These are phyloP conservation scores for Pharmacophagus antenor DNA, from an alignment of 2,888 invertebrate species.

Conservation along the genomic window DNA sequence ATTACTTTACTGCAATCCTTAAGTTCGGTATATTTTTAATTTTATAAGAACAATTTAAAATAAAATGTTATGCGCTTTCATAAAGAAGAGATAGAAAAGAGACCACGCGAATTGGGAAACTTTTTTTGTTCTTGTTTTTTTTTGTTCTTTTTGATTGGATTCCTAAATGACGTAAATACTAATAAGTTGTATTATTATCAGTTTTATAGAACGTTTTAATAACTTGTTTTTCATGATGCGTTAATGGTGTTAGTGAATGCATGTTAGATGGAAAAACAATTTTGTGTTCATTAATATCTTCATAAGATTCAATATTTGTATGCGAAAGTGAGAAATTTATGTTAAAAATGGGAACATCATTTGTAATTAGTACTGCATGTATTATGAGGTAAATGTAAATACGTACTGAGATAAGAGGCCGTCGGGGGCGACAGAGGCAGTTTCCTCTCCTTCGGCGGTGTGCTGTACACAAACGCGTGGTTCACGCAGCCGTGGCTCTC, in stretches of 20 bases:
- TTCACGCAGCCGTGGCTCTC: slow-evolving; percentile 66
- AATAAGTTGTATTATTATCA: neutral
- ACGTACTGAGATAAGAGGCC: slow-evolving; percentile 65
- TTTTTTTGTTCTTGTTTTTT: no score
- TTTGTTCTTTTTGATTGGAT: neutral
- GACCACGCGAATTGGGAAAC: no score
- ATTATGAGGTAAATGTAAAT: slow-evolving; percentile 31
- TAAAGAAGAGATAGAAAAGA: no score
- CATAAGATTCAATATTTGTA: neutral
- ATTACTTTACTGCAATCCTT: no score
- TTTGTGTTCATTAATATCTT: neutral
- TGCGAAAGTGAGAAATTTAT: neutral
- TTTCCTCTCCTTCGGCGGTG: slow-evolving; percentile 74
- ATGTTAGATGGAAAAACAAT: neutral
- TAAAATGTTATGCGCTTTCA: no score
- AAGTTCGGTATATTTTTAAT: no score
- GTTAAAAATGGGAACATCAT: neutral
- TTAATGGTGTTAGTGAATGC: no score
- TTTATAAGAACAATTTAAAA: no score
- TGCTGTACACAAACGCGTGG: slow-evolving; percentile 75
- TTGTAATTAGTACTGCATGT: neutral
- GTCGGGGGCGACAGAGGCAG: slow-evolving; percentile 63
- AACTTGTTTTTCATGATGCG: slow-evolving; percentile 10
- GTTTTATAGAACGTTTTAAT: neutral
- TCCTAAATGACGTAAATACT: neutral